Conservation (phyloP, 2,113 vertebrate genomes). For the Osmerus eperlanus region DNA sequence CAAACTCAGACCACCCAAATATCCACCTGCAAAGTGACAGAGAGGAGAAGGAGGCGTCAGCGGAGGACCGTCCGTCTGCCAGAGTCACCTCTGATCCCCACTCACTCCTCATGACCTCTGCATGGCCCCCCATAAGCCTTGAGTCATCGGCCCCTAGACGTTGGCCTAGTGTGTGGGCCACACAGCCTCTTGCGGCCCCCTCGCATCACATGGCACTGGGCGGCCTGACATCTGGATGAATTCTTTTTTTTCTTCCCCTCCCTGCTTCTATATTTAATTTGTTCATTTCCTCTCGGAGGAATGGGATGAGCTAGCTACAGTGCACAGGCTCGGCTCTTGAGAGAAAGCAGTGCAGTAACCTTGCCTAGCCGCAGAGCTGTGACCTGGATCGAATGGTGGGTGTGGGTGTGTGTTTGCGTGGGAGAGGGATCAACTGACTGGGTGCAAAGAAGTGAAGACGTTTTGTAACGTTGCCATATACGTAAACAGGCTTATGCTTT, state of each 20-base stretch:
- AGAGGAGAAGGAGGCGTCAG: not conserved
- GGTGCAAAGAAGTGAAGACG: too few species aligned
- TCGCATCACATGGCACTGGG: conserved; percentile 12
- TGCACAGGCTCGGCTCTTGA: not conserved
- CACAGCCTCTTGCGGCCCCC: conserved; percentile 9
- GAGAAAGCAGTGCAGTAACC: not conserved
- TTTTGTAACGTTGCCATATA: not conserved
- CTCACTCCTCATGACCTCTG: not conserved
- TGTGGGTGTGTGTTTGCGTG: not conserved
- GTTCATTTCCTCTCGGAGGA: conserved; percentile 37
- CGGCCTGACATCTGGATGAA: conserved; percentile 37
- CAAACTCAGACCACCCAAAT: not conserved
- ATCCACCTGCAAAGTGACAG: not conserved
- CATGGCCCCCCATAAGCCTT: conserved; percentile 16
- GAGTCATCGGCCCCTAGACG: conserved; percentile 20
- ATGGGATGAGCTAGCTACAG: conserved; percentile 1
- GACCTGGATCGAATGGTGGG: conserved; percentile 15
- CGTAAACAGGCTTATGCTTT: not conserved
- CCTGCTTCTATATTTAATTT: conserved; percentile 48
- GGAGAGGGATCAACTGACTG: not conserved
- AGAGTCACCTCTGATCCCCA: not conserved
- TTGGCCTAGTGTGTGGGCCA: conserved; percentile 24
- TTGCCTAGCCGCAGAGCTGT: not conserved
- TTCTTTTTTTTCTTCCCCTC: conserved; percentile 4
- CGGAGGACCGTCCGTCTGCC: not conserved